Evolutionary conservation across 2,888 invertebrate genomes (phyloP).

Genomic region (Drosophila diplacantha): DNA sequence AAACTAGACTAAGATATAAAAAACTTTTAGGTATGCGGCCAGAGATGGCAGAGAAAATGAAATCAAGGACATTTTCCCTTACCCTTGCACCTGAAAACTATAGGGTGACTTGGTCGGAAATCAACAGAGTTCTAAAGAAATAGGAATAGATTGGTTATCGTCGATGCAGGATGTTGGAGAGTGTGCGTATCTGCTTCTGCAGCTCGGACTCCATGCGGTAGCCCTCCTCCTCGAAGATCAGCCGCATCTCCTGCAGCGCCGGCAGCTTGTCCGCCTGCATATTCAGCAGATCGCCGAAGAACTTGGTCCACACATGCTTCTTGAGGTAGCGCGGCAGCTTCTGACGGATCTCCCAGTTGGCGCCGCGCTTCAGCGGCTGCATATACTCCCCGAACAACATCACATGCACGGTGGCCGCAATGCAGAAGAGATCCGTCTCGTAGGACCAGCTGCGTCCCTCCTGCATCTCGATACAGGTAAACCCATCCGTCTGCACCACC

Average conservation of each 20-base stretch:
- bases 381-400: constrained; percentile 94
- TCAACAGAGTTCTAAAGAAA: neutral
- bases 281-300: constrained; percentile 90
- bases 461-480: constrained; percentile 94
- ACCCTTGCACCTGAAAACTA: neutral
- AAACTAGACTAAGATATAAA: constrained; percentile 7
- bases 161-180: constrained; percentile 77
- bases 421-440: constrained; percentile 94
- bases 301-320: constrained; percentile 87
- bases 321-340: constrained; percentile 87
- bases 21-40: neutral
- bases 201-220: constrained; percentile 78
- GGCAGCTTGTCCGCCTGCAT: constrained; percentile 87
- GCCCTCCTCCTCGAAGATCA: constrained; percentile 75
- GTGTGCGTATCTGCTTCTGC: constrained; percentile 76
- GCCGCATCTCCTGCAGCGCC: constrained; percentile 79
- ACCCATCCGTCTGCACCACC: constrained; percentile 88
- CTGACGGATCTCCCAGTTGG: constrained; percentile 84
- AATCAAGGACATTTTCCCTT: neutral
- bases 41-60: neutral
- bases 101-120: constrained; percentile 23
- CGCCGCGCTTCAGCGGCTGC: constrained; percentile 84
- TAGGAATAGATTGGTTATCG: constrained; percentile 67
- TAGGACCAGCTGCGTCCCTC: constrained; percentile 95
- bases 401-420: constrained; percentile 93